Evolutionary conservation across 2,797 vertebrate species (phyloP).

Genomic region (Chromobotia macracanthus): DNA sequence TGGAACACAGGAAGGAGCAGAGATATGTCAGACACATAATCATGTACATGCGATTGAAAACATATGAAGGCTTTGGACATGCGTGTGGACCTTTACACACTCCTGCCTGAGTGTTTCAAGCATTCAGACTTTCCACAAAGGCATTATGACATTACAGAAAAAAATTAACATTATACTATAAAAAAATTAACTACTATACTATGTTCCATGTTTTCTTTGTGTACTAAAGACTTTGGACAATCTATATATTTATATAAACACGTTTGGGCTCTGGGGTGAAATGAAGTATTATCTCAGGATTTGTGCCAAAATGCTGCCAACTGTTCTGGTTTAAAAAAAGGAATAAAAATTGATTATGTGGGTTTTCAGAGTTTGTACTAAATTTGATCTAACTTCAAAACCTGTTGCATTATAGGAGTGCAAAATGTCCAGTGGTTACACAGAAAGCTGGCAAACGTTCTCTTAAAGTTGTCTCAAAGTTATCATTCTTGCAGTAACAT

Average conservation of each 20-base stretch:
- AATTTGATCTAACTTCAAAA: no score
- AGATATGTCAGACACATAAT: constrained; percentile 55
- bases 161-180: neutral
- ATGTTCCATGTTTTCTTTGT: constrained; percentile 6
- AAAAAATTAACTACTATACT: no score
- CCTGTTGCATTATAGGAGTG: no score
- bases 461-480: no score
- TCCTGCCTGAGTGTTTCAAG: neutral
- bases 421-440: no score
- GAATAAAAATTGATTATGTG: constrained; percentile 21
- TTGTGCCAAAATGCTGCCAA: constrained; percentile 18
- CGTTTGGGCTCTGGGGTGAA: neutral
- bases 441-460: no score
- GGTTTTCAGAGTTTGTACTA: neutral
- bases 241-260: constrained; percentile 15
- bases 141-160: constrained; percentile 34
- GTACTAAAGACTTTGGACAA: constrained; percentile 26
- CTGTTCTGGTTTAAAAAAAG: constrained; percentile 4
- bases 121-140: constrained; percentile 28
- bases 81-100: constrained; percentile 25
- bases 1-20: constrained; percentile 50
- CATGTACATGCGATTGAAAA: constrained; percentile 61
- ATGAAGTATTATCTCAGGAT: neutral
- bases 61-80: constrained; percentile 57
- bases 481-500: no score